Evolutionary conservation across 2,113 vertebrate genomes (phyloP).

Genomic region (Stomatorhinus ivindoensis): DNA sequence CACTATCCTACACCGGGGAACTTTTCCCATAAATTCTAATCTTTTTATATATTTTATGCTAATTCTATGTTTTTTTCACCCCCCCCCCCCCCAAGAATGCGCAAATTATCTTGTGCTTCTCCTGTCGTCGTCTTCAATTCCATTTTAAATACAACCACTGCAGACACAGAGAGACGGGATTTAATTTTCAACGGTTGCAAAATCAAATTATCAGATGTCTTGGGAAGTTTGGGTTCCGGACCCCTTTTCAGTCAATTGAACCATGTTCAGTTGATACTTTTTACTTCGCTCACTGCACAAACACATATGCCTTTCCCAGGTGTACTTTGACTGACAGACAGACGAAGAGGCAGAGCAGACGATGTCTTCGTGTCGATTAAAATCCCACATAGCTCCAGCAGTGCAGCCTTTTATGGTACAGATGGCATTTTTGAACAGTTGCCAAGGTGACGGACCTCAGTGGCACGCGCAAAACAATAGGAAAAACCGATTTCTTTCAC

Average conservation of each 20-base stretch:
- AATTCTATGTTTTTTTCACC: background rate
- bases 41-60: background rate
- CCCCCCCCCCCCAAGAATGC: background rate
- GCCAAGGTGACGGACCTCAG: background rate
- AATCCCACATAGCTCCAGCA: background rate
- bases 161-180: background rate
- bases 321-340: background rate
- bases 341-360: background rate
- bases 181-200: background rate
- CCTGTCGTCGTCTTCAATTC: background rate
- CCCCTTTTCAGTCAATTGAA: background rate
- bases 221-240: background rate
- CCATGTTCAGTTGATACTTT: background rate
- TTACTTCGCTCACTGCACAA: background rate
- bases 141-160: background rate
- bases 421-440: background rate
- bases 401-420: background rate
- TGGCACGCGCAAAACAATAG: background rate
- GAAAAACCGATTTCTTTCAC: background rate
- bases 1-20: background rate
- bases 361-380: background rate
- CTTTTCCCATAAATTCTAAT: background rate
- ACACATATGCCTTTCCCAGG: background rate
- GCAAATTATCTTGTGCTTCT: background rate
- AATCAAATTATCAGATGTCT: background rate